Evolutionary conservation across 2,797 vertebrate genomes (phyloP).

Genomic region (Natrix natrix): DNA sequence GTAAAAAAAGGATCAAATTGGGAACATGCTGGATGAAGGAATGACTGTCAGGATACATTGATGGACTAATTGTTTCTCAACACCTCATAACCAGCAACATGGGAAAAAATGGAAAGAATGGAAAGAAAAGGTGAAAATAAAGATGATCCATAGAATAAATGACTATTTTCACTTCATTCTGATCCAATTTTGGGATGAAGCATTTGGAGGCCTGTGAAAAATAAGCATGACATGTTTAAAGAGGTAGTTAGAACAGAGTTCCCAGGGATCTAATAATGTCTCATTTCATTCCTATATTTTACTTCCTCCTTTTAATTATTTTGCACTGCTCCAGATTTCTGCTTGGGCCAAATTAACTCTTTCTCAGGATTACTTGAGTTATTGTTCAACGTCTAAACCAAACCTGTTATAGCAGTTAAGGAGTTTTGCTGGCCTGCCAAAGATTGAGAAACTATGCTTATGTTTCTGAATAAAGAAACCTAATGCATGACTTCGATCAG

Average conservation of each 20-base stretch:
- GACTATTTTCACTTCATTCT: neutral
- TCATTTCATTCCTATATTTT: neutral
- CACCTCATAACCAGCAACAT: neutral
- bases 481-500: neutral
- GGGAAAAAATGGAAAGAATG: neutral
- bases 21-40: neutral
- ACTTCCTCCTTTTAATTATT: neutral
- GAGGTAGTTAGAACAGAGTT: neutral
- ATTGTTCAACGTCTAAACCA: neutral
- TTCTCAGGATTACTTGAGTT: neutral
- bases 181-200: neutral
- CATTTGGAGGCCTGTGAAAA: neutral
- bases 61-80: neutral
- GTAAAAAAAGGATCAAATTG: neutral
- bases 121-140: neutral
- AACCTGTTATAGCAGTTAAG: neutral
- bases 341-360: neutral
- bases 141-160: neutral
- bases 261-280: neutral
- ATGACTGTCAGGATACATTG: neutral
- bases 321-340: neutral
- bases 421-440: neutral
- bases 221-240: neutral
- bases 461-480: neutral
- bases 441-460: neutral